phyloP scores from a whole-genome alignment of 2,797 vertebrate species.

The Galagoides demidoff region DNA sequence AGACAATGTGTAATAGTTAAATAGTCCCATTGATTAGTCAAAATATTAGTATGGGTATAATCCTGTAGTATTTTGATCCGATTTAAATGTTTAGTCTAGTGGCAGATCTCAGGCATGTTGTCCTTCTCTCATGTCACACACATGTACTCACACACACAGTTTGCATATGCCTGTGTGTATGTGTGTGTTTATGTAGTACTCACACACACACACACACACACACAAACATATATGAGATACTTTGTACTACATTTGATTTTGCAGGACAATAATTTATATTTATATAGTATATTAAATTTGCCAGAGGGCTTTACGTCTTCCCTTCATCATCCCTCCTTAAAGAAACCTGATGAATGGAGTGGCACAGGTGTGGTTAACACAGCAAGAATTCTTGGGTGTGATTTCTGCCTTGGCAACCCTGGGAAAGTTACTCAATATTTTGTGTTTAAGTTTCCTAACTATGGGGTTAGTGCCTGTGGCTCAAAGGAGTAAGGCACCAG shows the following conservation, averaged over 20 bases:
- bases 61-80: background rate
- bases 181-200: background rate
- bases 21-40: background rate
- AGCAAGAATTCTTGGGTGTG: background rate
- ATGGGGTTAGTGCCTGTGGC: background rate
- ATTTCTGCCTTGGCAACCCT: background rate
- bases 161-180: background rate
- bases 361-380: background rate
- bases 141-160: background rate
- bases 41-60: background rate
- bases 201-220: background rate
- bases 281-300: too few species aligned
- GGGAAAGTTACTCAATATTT: background rate
- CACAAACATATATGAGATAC: background rate
- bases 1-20: background rate
- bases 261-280: background rate
- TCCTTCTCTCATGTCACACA: background rate
- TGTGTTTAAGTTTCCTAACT: background rate
- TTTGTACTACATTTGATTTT: background rate
- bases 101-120: background rate
- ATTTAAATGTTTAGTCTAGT: background rate
- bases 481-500: too few species aligned
- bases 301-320: background rate
- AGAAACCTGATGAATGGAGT: background rate
- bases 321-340: background rate